Evolutionary conservation across 2,888 invertebrate genomes (phyloP), one percentile per base, ranked within the genome.

Genomic region (Sinopyrophorus schimmeli): DNA sequence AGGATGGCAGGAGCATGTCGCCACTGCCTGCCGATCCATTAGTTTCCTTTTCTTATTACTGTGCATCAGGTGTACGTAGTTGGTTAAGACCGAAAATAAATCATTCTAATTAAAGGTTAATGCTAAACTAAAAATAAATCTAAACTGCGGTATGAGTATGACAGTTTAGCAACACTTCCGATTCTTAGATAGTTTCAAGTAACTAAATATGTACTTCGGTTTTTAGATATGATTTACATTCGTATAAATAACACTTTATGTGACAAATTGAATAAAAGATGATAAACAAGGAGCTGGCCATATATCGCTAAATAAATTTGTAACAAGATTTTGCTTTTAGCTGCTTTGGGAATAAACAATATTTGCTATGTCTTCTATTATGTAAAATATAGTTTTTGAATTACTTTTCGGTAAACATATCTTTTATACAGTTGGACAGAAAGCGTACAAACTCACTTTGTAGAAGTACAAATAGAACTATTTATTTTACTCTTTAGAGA

Each of bases 241-340:
- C 41, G n/a, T 31, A 42, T 41, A 48, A 42, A 48, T 48, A 26
- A 38, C 38, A 48, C 37, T 41, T 47, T 37, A 12, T 17, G 26
- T 28, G 35, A 37, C 41, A 48, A 48, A 48, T 42, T 48, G 48
- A 41, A 48, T 48, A 42, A 48, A 48, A 42, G 48, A 48, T 40
- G 40, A 34, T 26, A 35, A 47, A 30, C 26, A 39, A 39, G 49
- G 41, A 49, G 39, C 39, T 44, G 26, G 20, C 9, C 39, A 39
- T 49, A 43, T 38, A 43, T 49, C 49, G 44, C 26, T 34, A 49
- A 37, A 38, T 32, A 42, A 30, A 37, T 38, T 42, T 42, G 21
- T 17, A 24, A 43, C 49, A 49, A 34, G 49, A 28, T 20, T 44
- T 49, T 49, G 49, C 49, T 49, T 49, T 49, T 49, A 49, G 43